Evolutionary conservation across 2,113 vertebrate genomes (phyloP).

Genomic region (Nipponia nippon): DNA sequence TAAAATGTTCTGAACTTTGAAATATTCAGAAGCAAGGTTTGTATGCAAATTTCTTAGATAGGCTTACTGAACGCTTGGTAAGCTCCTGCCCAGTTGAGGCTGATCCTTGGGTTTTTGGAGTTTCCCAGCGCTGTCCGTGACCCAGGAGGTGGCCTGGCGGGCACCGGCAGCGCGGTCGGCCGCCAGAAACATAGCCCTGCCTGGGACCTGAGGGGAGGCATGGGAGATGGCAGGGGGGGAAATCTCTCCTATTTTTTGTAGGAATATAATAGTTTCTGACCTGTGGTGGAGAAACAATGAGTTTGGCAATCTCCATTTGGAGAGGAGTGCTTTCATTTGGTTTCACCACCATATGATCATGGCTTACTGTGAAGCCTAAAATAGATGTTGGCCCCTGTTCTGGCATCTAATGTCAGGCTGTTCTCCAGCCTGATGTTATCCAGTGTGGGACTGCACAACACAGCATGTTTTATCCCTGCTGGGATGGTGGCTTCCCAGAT

Average conservation of each 20-base stretch:
- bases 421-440: background rate
- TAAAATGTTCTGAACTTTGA: background rate
- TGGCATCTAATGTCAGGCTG: background rate
- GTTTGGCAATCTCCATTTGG: background rate
- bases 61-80: background rate
- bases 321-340: background rate
- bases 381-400: background rate
- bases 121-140: background rate
- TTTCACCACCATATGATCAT: background rate
- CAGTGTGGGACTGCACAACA: background rate
- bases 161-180: background rate
- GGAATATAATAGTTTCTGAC: background rate
- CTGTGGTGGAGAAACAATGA: background rate
- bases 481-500: conserved; percentile 2
- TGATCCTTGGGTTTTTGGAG: background rate
- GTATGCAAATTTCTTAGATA: background rate
- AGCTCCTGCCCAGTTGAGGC: background rate
- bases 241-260: background rate
- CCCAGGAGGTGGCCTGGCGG: background rate
- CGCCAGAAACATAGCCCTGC: background rate
- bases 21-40: background rate
- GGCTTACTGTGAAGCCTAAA: background rate
- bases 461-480: background rate
- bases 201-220: background rate
- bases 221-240: background rate